Percentiles rank a stretch among this genome's conserved stretches.
Conservation (phyloP, 2,113 vertebrate species). For the Okapia johnstoni region DNA sequence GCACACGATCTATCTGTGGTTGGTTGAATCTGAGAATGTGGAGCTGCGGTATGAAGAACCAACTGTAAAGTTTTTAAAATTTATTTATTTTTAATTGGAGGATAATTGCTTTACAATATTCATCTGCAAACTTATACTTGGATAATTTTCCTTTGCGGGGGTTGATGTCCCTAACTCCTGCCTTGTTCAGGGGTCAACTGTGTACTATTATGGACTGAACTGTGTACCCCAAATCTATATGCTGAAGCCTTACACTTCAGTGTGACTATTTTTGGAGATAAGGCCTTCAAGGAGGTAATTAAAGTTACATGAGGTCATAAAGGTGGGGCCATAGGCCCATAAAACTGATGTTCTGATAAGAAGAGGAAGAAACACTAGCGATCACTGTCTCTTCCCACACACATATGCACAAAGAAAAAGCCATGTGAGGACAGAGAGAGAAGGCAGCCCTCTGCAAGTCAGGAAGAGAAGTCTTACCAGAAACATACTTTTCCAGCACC, state of each 20-base stretch:
- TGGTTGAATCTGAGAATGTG: neutral
- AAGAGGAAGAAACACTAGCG: neutral
- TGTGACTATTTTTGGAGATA: neutral
- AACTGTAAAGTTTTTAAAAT: neutral
- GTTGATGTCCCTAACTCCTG: neutral
- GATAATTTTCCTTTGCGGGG: neutral
- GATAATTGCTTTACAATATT: neutral
- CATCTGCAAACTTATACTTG: neutral
- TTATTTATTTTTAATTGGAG: neutral
- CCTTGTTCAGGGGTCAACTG: neutral
- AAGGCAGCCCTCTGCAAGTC: neutral
- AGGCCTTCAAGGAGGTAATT: neutral
- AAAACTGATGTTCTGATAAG: neutral
- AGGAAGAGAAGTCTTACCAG: neutral
- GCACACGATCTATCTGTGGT: neutral
- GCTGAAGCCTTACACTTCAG: neutral
- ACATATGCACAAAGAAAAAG: neutral
- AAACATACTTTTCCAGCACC: neutral
- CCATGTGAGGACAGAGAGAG: neutral
- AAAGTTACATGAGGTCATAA: neutral
- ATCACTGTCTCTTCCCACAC: neutral
- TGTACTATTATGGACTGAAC: neutral
- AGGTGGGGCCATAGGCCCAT: neutral
- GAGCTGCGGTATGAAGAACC: neutral
- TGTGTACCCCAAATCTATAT: neutral